phyloP scores from a whole-genome alignment of 2,113 vertebrate genomes.

The human (Homo sapiens) region DNA sequence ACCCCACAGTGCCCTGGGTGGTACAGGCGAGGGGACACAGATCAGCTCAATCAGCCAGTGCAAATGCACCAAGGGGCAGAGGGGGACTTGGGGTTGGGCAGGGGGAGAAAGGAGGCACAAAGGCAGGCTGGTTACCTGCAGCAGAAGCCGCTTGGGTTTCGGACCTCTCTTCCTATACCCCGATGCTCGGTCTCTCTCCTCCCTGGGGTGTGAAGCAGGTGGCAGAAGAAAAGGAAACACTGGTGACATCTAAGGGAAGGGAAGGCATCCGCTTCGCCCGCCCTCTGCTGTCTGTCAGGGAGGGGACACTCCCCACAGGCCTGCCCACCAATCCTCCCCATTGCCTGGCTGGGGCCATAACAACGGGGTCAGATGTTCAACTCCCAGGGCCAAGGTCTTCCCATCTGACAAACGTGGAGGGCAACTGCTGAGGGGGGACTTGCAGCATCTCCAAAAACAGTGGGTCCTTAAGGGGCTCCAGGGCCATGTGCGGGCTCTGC shows the following conservation, averaged over 20 bases:
- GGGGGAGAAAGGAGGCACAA: slow-evolving; percentile 14
- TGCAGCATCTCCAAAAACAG: background rate
- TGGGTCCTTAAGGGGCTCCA: background rate
- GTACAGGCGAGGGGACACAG: background rate
- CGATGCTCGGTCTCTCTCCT: slow-evolving; percentile 94
- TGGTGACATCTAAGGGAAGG: slow-evolving; percentile 38
- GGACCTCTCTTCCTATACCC: slow-evolving; percentile 98
- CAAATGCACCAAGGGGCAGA: background rate
- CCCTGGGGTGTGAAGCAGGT: slow-evolving; percentile 84
- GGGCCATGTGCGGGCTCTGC: background rate
- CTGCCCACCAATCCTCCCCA: background rate
- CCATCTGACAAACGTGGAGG: background rate
- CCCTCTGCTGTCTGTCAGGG: background rate
- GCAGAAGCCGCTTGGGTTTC: slow-evolving; percentile 93
- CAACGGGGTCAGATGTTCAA: background rate
- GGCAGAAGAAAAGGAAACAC: slow-evolving; percentile 67
- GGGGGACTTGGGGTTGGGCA: background rate
- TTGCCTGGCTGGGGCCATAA: background rate
- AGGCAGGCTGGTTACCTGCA: slow-evolving; percentile 89
- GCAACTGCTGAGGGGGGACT: background rate
- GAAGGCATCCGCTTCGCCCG: rapidly evolving
- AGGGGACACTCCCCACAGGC: background rate
- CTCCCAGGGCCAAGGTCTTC: background rate
- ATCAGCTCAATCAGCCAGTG: background rate
- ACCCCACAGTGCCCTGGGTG: background rate